Evolutionary conservation across 2,888 invertebrate species (phyloP).

Genomic region (Drosophila incognita): DNA sequence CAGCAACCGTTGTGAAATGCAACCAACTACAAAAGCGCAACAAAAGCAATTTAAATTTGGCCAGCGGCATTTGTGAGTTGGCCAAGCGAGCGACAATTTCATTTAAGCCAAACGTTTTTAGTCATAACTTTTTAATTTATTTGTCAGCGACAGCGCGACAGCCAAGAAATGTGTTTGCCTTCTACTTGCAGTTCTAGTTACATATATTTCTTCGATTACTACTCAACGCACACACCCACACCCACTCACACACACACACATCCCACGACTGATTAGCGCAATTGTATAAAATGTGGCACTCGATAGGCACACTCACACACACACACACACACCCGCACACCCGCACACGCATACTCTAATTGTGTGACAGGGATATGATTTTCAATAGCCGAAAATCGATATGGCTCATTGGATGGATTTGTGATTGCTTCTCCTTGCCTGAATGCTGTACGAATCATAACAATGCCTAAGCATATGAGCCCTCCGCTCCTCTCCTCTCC

Average conservation of each 20-base stretch:
- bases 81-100: conserved; percentile 64
- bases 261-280: conserved; percentile 64
- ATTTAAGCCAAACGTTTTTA: conserved; percentile 66
- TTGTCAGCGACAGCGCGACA: conserved; percentile 63
- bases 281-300: conserved; percentile 59
- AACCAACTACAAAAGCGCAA: conserved; percentile 73
- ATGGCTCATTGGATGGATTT: conserved; percentile 48
- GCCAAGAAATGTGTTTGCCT: conserved; percentile 32
- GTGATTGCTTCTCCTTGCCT: conserved; percentile 22
- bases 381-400: conserved; percentile 68
- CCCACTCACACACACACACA: conserved; percentile 4
- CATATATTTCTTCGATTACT: not conserved
- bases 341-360: conserved; percentile 26
- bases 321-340: not conserved
- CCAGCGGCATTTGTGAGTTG: conserved; percentile 61
- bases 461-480: conserved; percentile 52
- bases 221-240: not conserved
- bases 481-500: not conserved
- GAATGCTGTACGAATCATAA: conserved; percentile 60
- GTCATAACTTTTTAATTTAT: conserved; percentile 80
- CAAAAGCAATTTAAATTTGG: conserved; percentile 81
- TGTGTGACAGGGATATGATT: conserved; percentile 55
- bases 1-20: conserved; percentile 40
- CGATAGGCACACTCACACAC: conserved; percentile 2
- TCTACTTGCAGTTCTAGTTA: conserved; percentile 10